Evolutionary conservation across 2,113 vertebrate genomes (phyloP).

Genomic region (human (Homo sapiens)): DNA sequence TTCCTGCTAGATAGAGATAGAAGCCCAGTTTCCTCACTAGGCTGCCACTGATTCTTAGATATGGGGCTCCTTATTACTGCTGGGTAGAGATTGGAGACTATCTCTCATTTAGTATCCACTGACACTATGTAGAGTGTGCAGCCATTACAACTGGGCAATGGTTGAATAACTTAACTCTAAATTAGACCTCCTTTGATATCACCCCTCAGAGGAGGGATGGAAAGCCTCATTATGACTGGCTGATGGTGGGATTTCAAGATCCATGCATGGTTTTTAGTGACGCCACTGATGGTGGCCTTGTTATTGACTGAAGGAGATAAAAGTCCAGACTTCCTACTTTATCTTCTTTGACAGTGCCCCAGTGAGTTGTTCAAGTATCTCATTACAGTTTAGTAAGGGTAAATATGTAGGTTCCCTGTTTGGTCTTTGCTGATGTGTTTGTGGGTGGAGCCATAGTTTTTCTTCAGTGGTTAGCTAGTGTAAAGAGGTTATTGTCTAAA

Average conservation of each 20-base stretch:
- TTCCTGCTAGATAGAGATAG: neutral
- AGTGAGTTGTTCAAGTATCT: neutral
- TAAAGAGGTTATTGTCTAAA: neutral
- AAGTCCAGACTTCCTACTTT: neutral
- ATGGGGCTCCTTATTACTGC: neutral
- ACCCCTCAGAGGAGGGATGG: neutral
- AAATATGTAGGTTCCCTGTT: neutral
- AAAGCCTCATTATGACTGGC: neutral
- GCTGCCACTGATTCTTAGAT: neutral
- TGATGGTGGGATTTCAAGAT: neutral
- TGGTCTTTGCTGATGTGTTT: neutral
- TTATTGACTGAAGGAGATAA: neutral
- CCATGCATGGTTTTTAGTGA: neutral
- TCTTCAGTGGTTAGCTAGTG: neutral
- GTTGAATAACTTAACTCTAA: neutral
- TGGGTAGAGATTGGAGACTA: no score
- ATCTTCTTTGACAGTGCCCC: neutral
- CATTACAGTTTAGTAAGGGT: neutral
- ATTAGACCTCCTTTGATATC: neutral
- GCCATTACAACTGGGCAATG: neutral
- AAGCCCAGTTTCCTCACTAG: neutral
- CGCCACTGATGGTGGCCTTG: neutral
- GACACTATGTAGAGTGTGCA: accelerated
- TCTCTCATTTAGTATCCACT: neutral
- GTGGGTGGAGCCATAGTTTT: neutral